Base-by-base conservation (phyloP, 2,113 vertebrate species). In the Notarius quadriscutis region DNA sequence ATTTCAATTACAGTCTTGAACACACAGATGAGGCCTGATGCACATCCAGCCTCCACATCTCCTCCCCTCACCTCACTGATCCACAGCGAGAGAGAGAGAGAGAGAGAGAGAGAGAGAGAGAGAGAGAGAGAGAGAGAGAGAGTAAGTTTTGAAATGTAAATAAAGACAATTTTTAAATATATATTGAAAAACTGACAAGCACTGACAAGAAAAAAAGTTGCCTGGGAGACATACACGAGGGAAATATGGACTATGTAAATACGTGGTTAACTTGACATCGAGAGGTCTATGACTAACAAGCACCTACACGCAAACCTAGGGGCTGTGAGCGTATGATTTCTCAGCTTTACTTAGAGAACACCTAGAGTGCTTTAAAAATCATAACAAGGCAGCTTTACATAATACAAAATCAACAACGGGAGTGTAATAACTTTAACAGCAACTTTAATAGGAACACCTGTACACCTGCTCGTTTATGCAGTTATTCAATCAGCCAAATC, bases 1-100 rank as follows among this genome's bases (percentile, higher is more conserved):
- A 51, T 89, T 81, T 87, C 77, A 82, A 81, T 89, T 82, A 65
- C 75, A 58, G 58, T 65, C 30, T 75, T 87, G 82, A 81, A 27
- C 77, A 55, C 51, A 69, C 50, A 79, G 75, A 86, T 80, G 62
- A 57, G 60, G 11, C 58, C 71, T 72, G 63, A 63, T 57, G 34
- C n/a, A 27, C 83, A 81, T 62, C 53, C 87, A 83, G 30, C 62
- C 22, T 80, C 62, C 84, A 60, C 67, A 81, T 71, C 18, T 81
- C n/a, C 51, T 60, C 51, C 55, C 50, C 51, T 53, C 2, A 72
- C 69, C 72, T 55, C 25, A 79, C 51, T 41, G 63, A 86, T 83
- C 30, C 41, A 55, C 20, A 80, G 18, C 9, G n/a, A 71, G 20
- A 71, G 67, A 22, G 55, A 55, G 50, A 58, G 14, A 83, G 34